Percentiles rank a stretch among this genome's conserved stretches.
Evolutionary conservation across 2,888 invertebrate species (phyloP).

Genomic region (Boloria selene): DNA sequence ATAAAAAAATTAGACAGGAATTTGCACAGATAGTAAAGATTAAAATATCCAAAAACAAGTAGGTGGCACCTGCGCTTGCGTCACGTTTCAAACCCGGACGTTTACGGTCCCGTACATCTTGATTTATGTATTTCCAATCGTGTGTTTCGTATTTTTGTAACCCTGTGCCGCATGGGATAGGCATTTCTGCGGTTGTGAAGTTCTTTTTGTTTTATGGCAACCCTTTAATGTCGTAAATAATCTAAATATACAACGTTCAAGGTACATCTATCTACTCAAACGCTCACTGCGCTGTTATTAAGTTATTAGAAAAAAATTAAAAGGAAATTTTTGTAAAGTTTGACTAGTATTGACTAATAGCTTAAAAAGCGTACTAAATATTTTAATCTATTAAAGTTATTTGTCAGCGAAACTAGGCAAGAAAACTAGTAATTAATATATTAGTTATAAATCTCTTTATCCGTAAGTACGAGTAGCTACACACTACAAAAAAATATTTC

Average conservation of each 20-base stretch:
- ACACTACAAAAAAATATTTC: too few species aligned
- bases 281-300: too few species aligned
- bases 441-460: too few species aligned
- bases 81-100: conserved; percentile 31
- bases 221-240: conserved; percentile 6
- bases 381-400: too few species aligned
- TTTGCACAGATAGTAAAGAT: conserved; percentile 13
- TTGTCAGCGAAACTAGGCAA: too few species aligned
- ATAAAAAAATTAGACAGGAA: conserved; percentile 12
- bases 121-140: conserved; percentile 37
- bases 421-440: too few species aligned
- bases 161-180: conserved; percentile 10
- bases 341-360: too few species aligned
- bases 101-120: conserved; percentile 33
- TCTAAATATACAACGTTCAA: not conserved
- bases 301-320: too few species aligned
- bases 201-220: conserved; percentile 13
- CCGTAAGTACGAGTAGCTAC: too few species aligned
- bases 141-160: conserved; percentile 31
- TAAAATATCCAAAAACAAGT: conserved; percentile 31
- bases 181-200: conserved; percentile 3
- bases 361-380: too few species aligned
- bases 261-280: not conserved
- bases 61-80: conserved; percentile 35
- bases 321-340: too few species aligned